Evolutionary conservation across 1,140 invertebrate species (phyloP).

Genomic region (Pseudomyrmex flavicornis): DNA sequence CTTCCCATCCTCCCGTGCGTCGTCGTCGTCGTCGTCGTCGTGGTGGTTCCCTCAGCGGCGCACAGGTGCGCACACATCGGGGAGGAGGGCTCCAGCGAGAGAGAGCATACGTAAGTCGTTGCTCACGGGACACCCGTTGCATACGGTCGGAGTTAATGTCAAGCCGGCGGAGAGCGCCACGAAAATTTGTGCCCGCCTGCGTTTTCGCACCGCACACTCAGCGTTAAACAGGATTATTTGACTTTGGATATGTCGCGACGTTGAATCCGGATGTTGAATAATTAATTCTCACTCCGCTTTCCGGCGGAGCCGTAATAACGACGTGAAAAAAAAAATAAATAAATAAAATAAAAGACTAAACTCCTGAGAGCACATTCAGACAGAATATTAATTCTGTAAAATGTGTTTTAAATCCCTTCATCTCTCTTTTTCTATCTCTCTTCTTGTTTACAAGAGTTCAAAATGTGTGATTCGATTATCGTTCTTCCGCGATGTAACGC

Average conservation of each 20-base stretch:
- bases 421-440: no score
- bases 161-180: neutral
- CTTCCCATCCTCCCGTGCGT: slow-evolving; percentile 63
- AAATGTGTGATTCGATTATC: no score
- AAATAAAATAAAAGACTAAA: no score
- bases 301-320: neutral
- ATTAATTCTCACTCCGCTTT: neutral
- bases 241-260: neutral
- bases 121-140: slow-evolving; percentile 70
- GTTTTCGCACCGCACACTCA: slow-evolving; percentile 14
- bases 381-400: no score
- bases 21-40: no score
- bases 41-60: slow-evolving; percentile 30
- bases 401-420: no score
- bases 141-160: slow-evolving; percentile 38
- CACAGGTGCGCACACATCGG: neutral
- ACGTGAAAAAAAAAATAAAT: no score
- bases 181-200: slow-evolving; percentile 43
- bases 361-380: no score
- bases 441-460: no score
- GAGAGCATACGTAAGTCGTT: slow-evolving; percentile 64
- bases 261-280: neutral
- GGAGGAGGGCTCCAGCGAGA: slow-evolving; percentile 17
- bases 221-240: slow-evolving; percentile 5
- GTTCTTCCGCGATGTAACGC: neutral